phyloP scores from a whole-genome alignment of 35 echinoderm and acorn worm genomes.

The Heliocidaris erythrogramma region DNA sequence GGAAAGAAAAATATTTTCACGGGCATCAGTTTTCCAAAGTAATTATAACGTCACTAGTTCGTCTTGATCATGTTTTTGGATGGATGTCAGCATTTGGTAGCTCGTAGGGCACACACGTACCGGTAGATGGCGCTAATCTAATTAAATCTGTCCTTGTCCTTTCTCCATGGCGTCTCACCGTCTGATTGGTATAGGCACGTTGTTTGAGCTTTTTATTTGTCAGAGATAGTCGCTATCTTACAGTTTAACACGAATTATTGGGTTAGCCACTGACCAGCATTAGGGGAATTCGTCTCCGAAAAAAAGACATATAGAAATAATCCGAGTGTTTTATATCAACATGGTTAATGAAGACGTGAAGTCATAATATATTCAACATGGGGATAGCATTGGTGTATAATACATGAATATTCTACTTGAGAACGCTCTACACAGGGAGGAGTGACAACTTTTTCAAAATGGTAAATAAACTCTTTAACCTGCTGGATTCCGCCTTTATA shows the following conservation, averaged over 20 bases:
- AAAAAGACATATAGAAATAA: no score
- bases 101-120: neutral
- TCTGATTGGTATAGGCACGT: neutral
- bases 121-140: neutral
- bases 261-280: neutral
- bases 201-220: neutral
- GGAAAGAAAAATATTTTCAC: neutral
- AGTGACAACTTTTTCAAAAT: no score
- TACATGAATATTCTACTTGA: no score
- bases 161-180: neutral
- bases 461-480: no score
- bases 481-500: no score
- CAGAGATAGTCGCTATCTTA: neutral
- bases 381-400: no score
- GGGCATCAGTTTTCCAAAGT: neutral
- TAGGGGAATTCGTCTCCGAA: neutral
- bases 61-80: neutral
- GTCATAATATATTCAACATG: no score
- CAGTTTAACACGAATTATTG: neutral
- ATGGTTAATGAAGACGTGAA: no score
- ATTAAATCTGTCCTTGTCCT: neutral
- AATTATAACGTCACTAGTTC: neutral
- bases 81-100: neutral
- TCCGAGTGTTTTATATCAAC: no score
- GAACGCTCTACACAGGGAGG: no score